phyloP scores from a whole-genome alignment of 1,140 invertebrate species.

The Antheraea mylitta region DNA sequence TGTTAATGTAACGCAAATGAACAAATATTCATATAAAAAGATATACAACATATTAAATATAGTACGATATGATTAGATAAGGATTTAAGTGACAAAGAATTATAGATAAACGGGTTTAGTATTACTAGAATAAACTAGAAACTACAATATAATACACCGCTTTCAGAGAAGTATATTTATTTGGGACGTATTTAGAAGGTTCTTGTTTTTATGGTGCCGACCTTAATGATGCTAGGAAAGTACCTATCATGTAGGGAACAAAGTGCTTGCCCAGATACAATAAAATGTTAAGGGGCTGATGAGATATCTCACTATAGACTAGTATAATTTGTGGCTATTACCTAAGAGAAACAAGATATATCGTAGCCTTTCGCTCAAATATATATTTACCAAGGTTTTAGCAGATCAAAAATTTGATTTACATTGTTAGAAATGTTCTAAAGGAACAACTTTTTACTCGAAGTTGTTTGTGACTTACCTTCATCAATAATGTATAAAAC shows the following conservation, averaged over 20 bases:
- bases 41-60: too few relatives aligned
- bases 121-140: not conserved
- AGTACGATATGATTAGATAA: too few relatives aligned
- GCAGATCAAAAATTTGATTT: too few relatives aligned
- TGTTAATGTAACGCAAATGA: too few relatives aligned
- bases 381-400: too few relatives aligned
- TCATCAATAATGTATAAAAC: too few relatives aligned
- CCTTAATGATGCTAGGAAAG: not conserved
- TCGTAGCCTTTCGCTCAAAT: too few relatives aligned
- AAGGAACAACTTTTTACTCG: too few relatives aligned
- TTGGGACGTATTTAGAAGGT: conserved; percentile 4
- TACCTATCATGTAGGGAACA: not conserved
- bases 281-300: not conserved
- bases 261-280: not conserved
- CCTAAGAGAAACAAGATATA: too few relatives aligned
- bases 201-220: conserved; percentile 3
- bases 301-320: not conserved
- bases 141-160: not conserved
- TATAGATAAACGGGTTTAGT: not conserved
- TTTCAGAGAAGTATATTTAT: conserved; percentile 1
- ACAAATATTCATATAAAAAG: too few relatives aligned
- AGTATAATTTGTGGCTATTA: not conserved
- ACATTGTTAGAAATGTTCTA: too few relatives aligned
- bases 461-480: too few relatives aligned
- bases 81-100: not conserved